Base-by-base conservation (phyloP, 2,888 invertebrate species). In the Aphrophora alni region DNA sequence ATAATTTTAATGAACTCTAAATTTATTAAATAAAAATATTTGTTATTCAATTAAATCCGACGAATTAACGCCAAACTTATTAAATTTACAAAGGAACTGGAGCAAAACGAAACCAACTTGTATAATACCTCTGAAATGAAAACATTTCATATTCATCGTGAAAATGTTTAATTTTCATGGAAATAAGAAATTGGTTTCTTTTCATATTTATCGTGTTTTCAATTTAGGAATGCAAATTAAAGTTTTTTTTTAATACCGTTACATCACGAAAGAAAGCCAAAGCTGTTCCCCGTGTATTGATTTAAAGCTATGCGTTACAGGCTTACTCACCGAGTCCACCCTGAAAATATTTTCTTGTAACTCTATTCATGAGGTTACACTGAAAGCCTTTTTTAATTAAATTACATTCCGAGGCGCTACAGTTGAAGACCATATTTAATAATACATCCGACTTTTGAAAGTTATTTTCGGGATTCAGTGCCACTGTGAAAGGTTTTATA, bases 331-430 rank as follows among this genome's bases (percentile, higher is more conserved):
- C 5, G 33, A 33, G 33, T 33, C 5, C 8, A 33, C 8, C 59
- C 21, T 3, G 59, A 8, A 21, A 44, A 44, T 21, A 21, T 21
- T 59, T 59, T 21, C 21, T 59, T 59, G 59, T 21, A 59, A 59
- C 59, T 59, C 59, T 59, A 59, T 59, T 59, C 59, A n/a, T 7
- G 21, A 21, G 59, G 59, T 59, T 2, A 21, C 59, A 1, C 21
- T 59, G 59, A 59, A 59, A 59, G 59, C 59, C 59, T 59, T 59
- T 59, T 59, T 59, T 59, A 59, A 59, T 59, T 59, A 59, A 59
- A 59, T 59, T 59, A 59, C 59, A 59, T 44, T 44, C 14, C 14
- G 7, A 5, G 59, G 4, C 59, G 21, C 21, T 59, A 59, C 59
- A 21, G 21, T 1, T 44, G 44, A 44, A 44, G 44, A 44, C 44